These are phyloP conservation scores for Collichthys lucidus DNA, from an alignment of 2,113 vertebrate species.

Conservation along the genomic window DNA sequence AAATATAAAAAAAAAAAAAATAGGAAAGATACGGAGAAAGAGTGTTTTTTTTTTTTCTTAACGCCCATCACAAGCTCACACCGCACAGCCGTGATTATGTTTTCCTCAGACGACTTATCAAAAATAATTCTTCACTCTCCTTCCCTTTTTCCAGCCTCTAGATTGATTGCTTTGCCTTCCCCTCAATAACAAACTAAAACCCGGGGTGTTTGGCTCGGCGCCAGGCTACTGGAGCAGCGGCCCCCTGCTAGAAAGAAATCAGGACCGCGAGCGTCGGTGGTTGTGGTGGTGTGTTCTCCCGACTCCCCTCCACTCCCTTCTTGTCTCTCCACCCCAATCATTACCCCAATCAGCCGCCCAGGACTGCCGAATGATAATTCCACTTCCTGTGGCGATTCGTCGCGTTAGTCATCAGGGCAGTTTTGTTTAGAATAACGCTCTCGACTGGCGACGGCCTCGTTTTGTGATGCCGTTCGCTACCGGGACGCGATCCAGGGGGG, in stretches of 20 bases:
- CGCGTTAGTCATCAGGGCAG: conserved; percentile 58
- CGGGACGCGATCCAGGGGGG: not conserved
- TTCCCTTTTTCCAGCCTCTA: conserved; percentile 35
- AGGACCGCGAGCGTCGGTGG: conserved; percentile 44
- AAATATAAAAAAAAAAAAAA: conserved; percentile 15
- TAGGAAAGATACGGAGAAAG: conserved; percentile 13
- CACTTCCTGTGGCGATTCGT: conserved; percentile 49
- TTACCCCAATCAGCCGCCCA: conserved; percentile 67
- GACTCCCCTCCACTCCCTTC: conserved; percentile 25
- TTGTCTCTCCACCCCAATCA: conserved; percentile 60
- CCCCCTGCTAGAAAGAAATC: conserved; percentile 69
- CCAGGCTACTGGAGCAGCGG: conserved; percentile 43
- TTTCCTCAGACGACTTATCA: conserved; percentile 72
- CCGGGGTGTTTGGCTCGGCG: conserved; percentile 47
- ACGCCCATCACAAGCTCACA: conserved; percentile 54
- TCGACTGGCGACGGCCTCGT: not conserved
- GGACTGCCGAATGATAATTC: conserved; percentile 39
- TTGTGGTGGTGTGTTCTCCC: not conserved
- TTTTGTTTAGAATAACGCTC: conserved; percentile 49
- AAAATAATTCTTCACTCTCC: conserved; percentile 63
- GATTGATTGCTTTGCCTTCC: conserved; percentile 71
- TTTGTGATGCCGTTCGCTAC: not conserved
- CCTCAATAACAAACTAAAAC: conserved; percentile 62
- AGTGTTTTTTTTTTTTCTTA: conserved; percentile 11
- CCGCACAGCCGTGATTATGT: conserved; percentile 65